phyloP scores from a whole-genome alignment of 2,797 vertebrate species.

The Pangasius larnaudii region DNA sequence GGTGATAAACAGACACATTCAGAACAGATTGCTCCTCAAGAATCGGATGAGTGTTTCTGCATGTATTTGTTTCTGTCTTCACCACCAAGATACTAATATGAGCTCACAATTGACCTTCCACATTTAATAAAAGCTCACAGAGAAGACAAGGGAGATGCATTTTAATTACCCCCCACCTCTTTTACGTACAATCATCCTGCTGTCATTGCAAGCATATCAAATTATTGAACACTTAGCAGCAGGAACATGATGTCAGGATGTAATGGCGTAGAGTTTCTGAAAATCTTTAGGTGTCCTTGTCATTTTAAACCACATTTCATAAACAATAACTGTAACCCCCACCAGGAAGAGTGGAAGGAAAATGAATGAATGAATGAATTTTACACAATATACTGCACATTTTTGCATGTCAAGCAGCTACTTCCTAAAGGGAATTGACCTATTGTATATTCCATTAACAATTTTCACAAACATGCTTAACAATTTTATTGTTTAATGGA shows the following conservation, averaged over 20 bases:
- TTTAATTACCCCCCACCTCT: slow-evolving; percentile 55
- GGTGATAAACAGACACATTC: slow-evolving; percentile 42
- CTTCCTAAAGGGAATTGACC: background rate
- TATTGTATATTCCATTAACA: background rate
- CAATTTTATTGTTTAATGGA: background rate
- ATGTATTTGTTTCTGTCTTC: background rate
- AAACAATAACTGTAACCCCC: background rate
- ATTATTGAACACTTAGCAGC: slow-evolving; percentile 51
- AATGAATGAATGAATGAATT: background rate
- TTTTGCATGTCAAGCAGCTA: background rate
- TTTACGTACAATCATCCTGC: slow-evolving; percentile 52
- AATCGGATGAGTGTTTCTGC: background rate
- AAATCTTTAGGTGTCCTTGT: background rate
- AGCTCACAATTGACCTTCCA: slow-evolving; percentile 53
- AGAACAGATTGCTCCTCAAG: background rate
- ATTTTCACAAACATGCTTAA: background rate
- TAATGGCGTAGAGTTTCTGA: slow-evolving; percentile 23
- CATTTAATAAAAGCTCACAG: slow-evolving; percentile 53
- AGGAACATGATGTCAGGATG: slow-evolving; percentile 37
- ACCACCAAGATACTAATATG: slow-evolving; percentile 20
- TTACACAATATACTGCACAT: no score
- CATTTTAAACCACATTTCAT: background rate
- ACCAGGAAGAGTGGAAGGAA: background rate
- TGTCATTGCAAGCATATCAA: slow-evolving; percentile 49
- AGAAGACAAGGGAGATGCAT: slow-evolving; percentile 43